Conservation (phyloP, 2,888 invertebrate genomes). For the Drosophila niveifrons region DNA sequence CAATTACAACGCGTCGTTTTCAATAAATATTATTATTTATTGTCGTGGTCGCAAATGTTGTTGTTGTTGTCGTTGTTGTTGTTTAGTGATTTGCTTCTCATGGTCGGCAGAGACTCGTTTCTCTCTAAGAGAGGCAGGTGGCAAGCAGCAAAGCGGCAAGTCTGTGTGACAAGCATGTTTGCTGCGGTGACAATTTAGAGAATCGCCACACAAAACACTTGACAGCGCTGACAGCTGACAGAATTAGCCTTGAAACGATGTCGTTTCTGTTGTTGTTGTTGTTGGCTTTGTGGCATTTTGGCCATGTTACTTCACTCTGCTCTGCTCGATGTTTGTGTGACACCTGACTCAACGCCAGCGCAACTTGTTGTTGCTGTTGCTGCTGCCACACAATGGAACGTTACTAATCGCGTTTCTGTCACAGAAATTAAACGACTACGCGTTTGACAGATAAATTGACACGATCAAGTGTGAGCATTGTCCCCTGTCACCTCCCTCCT, state of each 20-base stretch:
- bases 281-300: slow-evolving; percentile 55
- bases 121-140: neutral
- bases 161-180: slow-evolving; percentile 52
- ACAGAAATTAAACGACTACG: slow-evolving; percentile 76
- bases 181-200: slow-evolving; percentile 72
- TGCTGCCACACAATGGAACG: slow-evolving; percentile 64
- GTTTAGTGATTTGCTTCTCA: slow-evolving; percentile 26
- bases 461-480: slow-evolving; percentile 71
- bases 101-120: slow-evolving; percentile 29
- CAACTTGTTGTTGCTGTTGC: slow-evolving; percentile 37
- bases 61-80: slow-evolving; percentile 13
- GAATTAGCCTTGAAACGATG: slow-evolving; percentile 82
- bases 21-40: slow-evolving; percentile 13
- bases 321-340: slow-evolving; percentile 13
- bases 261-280: slow-evolving; percentile 15
- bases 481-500: slow-evolving; percentile 1
- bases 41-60: slow-evolving; percentile 8
- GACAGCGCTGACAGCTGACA: slow-evolving; percentile 82
- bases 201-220: slow-evolving; percentile 63
- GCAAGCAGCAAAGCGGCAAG: neutral
- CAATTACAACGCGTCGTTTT: slow-evolving; percentile 8
- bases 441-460: slow-evolving; percentile 81
- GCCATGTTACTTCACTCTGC: slow-evolving; percentile 45
- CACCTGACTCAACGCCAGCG: slow-evolving; percentile 57
- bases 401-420: slow-evolving; percentile 81